These are phyloP conservation scores for Fopius arisanus DNA, from an alignment of 1,140 invertebrate genomes.

Conservation along the genomic window DNA sequence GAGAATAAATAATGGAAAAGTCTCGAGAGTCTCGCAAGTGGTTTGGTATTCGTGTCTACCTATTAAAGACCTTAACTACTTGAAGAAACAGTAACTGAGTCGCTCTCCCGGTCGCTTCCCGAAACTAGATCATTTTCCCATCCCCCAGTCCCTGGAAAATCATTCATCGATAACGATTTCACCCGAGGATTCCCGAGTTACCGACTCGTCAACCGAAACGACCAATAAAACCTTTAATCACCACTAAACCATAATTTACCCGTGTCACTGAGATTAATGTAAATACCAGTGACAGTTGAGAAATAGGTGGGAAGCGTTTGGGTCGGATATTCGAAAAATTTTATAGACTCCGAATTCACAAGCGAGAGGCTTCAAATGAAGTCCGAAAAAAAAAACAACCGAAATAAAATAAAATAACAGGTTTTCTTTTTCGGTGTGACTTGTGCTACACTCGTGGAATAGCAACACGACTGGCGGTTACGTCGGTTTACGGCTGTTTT, in stretches of 20 bases:
- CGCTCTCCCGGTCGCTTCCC: slow-evolving; percentile 55
- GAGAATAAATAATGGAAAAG: too few relatives aligned
- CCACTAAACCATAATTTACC: slow-evolving; percentile 10
- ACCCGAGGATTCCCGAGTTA: slow-evolving; percentile 15
- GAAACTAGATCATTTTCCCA: slow-evolving; percentile 37
- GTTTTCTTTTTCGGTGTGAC: slow-evolving; percentile 31
- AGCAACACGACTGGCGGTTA: slow-evolving; percentile 53
- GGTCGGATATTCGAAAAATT: neutral
- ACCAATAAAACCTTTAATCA: slow-evolving; percentile 13
- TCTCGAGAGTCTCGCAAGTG: too few relatives aligned
- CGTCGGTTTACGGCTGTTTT: slow-evolving; percentile 63
- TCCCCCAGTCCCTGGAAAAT: neutral
- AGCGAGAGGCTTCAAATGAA: neutral
- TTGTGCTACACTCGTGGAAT: slow-evolving; percentile 39
- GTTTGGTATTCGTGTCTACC: too few relatives aligned
- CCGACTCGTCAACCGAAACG: slow-evolving; percentile 9
- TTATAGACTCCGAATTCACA: slow-evolving; percentile 1
- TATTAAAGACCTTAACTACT: slow-evolving; percentile 2
- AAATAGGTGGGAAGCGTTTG: neutral
- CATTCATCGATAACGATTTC: slow-evolving; percentile 23
- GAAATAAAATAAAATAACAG: slow-evolving; percentile 40
- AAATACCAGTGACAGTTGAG: neutral
- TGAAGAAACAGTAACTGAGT: slow-evolving; percentile 42
- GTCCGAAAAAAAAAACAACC: slow-evolving; percentile 11
- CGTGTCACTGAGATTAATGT: neutral